These are phyloP conservation scores for Marasmarcha lunaedactyla DNA, from an alignment of 2,888 invertebrate species.

Conservation along the genomic window DNA sequence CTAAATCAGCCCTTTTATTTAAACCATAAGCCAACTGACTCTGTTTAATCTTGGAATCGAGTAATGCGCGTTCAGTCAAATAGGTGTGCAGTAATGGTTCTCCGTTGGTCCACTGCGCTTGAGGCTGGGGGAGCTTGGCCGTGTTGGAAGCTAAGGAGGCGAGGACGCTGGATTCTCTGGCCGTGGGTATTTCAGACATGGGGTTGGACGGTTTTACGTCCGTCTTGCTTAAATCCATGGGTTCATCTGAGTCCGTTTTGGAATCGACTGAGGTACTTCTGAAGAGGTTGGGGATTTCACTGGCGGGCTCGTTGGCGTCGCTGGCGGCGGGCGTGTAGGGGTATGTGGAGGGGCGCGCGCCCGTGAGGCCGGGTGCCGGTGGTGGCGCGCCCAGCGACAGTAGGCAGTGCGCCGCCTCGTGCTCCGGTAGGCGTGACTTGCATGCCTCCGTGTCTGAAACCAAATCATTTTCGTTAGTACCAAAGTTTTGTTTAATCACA, in stretches of 20 bases:
- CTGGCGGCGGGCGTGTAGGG: constrained; percentile 69
- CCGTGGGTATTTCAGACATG: constrained; percentile 70
- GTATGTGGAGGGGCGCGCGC: constrained; percentile 75
- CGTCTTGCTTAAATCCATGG: constrained; percentile 60
- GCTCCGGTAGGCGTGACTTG: constrained; percentile 80
- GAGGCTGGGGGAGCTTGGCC: constrained; percentile 70
- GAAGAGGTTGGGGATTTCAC: constrained; percentile 33
- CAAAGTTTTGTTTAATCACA: neutral
- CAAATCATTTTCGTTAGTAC: neutral
- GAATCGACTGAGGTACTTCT: constrained; percentile 35
- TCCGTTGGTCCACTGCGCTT: constrained; percentile 67
- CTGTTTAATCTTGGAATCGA: constrained; percentile 79
- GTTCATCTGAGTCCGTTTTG: constrained; percentile 53
- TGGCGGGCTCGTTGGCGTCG: constrained; percentile 28
- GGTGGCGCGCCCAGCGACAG: constrained; percentile 77
- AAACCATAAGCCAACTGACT: constrained; percentile 62
- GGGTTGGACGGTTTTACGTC: constrained; percentile 36
- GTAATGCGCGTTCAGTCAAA: constrained; percentile 77
- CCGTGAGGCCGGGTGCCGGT: constrained; percentile 56
- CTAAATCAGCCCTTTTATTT: constrained; percentile 45
- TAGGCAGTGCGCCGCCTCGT: constrained; percentile 87
- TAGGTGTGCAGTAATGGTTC: constrained; percentile 79
- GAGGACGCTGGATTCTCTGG: constrained; percentile 72
- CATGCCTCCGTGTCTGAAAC: constrained; percentile 74
- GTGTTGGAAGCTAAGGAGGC: constrained; percentile 74